A percentile compares a stretch with the other conserved stretches of the same genome.
Conservation (phyloP, 2,113 vertebrate species). For the Ibidorhyncha struthersii region DNA sequence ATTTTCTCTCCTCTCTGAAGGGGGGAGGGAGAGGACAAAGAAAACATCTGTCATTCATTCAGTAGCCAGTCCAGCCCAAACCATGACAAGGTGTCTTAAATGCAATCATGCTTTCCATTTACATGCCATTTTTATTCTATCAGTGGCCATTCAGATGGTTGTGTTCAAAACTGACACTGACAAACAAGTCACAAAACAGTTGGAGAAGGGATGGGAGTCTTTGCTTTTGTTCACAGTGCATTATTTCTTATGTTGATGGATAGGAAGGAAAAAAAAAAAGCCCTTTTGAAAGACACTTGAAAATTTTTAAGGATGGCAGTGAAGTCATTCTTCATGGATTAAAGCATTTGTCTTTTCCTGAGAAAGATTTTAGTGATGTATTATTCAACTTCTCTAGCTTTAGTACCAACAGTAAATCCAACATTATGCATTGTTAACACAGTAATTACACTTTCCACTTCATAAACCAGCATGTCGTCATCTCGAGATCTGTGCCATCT, state of each 20-base stretch:
- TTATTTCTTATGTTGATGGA: not conserved
- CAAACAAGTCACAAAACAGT: rapidly evolving
- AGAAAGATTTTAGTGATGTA: not conserved
- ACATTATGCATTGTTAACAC: slow-evolving; percentile 13
- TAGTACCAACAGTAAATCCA: not conserved
- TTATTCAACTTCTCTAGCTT: not conserved
- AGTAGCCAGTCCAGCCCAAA: not conserved
- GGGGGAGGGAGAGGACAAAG: not conserved
- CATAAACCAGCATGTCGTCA: not conserved
- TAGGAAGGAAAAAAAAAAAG: not conserved
- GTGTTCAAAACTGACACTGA: not conserved
- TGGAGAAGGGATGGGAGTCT: not conserved
- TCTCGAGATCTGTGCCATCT: slow-evolving; percentile 31
- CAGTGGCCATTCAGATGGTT: not conserved
- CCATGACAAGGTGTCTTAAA: not conserved
- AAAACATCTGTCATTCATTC: not conserved
- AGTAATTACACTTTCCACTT: slow-evolving; percentile 45
- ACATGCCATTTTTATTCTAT: not conserved
- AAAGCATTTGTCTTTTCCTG: not conserved
- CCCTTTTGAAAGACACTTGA: not conserved
- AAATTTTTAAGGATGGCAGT: not conserved
- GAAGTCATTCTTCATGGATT: not conserved
- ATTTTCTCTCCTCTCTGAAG: not conserved
- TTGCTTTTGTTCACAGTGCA: not conserved
- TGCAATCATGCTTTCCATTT: rapidly evolving